phyloP scores from a whole-genome alignment of 2,888 invertebrate species.

The Melikaiella ostensackeni region DNA sequence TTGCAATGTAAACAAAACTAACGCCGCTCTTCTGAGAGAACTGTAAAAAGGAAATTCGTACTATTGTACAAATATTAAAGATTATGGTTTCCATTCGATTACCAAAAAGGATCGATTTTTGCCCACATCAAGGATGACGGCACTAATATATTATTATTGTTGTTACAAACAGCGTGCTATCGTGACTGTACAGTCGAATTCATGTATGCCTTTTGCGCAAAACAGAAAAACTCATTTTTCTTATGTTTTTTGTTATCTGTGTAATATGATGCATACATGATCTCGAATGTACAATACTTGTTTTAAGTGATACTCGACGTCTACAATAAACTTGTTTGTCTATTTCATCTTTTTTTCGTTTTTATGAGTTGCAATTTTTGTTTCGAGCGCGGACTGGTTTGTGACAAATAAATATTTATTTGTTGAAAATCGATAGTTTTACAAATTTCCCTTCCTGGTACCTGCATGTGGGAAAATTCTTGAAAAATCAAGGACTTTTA shows the following conservation, averaged over 20 bases:
- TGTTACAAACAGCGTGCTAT: constrained; percentile 49
- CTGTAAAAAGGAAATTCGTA: constrained; percentile 29
- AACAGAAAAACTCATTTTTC: too few relatives aligned
- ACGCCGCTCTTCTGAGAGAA: background rate
- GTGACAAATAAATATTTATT: constrained; percentile 33
- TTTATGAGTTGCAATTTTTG: constrained; percentile 11
- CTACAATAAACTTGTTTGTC: constrained; percentile 68
- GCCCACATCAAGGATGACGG: constrained; percentile 13
- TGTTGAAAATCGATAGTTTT: constrained; percentile 18
- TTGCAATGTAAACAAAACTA: background rate
- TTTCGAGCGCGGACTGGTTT: constrained; percentile 18
- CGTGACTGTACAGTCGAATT: constrained; percentile 54
- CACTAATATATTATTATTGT: constrained; percentile 43
- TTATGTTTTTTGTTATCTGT: too few relatives aligned
- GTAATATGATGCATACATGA: too few relatives aligned
- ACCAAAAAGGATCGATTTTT: constrained; percentile 13
- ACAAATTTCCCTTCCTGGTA: background rate
- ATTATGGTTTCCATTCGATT: constrained; percentile 10
- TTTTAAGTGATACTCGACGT: constrained; percentile 58
- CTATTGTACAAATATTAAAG: constrained; percentile 21
- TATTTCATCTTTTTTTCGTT: constrained; percentile 55
- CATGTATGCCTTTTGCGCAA: too few relatives aligned
- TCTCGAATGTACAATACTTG: constrained; percentile 60
- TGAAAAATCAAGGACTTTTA: too few relatives aligned
- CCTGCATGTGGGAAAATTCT: too few relatives aligned